A percentile compares a stretch with the other conserved stretches of the same genome.
Evolutionary conservation across 2,113 vertebrate genomes (phyloP).

Genomic region (Melanotaenia duboulayi): DNA sequence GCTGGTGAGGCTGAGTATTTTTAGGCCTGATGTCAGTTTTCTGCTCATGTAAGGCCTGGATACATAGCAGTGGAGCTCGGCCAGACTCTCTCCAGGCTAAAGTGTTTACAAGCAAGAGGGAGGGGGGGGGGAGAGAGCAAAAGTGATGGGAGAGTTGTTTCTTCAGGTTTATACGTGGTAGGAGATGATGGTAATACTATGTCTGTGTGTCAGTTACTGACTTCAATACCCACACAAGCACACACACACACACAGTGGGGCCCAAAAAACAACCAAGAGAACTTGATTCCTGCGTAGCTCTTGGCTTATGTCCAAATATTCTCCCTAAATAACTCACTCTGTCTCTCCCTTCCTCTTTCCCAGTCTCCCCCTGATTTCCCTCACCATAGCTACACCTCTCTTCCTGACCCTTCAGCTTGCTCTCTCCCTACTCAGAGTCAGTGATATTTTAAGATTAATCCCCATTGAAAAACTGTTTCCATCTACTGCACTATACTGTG

Average conservation of each 20-base stretch:
- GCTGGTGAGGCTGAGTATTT: constrained; percentile 78
- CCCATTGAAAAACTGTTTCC: constrained; percentile 71
- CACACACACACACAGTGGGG: constrained; percentile 2
- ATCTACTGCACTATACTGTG: constrained; percentile 51
- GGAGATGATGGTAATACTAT: constrained; percentile 27
- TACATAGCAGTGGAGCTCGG: constrained; percentile 72
- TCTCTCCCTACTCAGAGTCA: constrained; percentile 55
- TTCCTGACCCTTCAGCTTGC: constrained; percentile 64
- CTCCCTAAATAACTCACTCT: constrained; percentile 79
- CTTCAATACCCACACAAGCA: constrained; percentile 19
- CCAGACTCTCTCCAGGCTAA: constrained; percentile 56
- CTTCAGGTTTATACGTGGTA: constrained; percentile 43
- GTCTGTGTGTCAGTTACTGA: constrained; percentile 56
- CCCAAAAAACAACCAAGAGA: constrained; percentile 66
- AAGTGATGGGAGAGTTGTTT: constrained; percentile 30
- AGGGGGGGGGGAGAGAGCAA: neutral
- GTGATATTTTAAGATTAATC: constrained; percentile 77
- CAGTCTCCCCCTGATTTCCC: constrained; percentile 58
- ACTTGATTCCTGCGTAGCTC: constrained; percentile 72
- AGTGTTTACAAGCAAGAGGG: constrained; percentile 57
- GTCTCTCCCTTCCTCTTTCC: constrained; percentile 57
- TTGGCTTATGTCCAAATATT: constrained; percentile 76
- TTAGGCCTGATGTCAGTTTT: constrained; percentile 81
- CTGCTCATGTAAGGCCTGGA: constrained; percentile 81
- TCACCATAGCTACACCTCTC: constrained; percentile 54